Evolutionary conservation across 2,888 invertebrate species (phyloP), one percentile per base, ranked within the genome.

Genomic region (Nesidiocoris tenuis): DNA sequence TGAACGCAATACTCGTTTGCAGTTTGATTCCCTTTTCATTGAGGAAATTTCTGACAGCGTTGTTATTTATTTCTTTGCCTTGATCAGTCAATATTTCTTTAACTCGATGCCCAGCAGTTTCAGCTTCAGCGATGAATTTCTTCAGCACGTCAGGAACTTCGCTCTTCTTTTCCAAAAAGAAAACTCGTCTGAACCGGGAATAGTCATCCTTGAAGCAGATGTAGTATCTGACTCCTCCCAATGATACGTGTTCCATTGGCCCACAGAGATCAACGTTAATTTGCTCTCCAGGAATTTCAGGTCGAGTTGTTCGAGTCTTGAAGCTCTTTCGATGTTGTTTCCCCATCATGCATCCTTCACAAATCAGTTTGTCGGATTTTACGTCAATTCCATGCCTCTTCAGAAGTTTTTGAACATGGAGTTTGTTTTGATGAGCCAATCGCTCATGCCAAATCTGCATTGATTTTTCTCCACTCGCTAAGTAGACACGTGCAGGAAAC

Each of bases 401-500:
- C 3, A 64, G 2, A n/a, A 64, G 9, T 18, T 3, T 2, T n/a
- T 22, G 22, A 1, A 64, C 64, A 64, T 64, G 64, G 2, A 64
- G 18, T n/a, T n/a, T n/a, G n/a, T n/a, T n/a, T n/a, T n/a, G n/a
- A n/a, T n/a, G n/a, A n/a, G n/a, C n/a, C n/a, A 64, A 22, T 7
- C 64, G 3, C 17, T 64, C 24, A 64, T 64, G 64, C 64, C 64
- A 64, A 16, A 64, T 9, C 64, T 64, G 64, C 12, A 64, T 5
- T 1, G 64, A 16, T 22, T 23, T 25, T 17, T 22, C 22, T n/a
- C 24, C 22, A 5, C 16, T 24, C 7, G 17, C 23, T 3, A 24
- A 16, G 3, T 12, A 17, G n/a, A 64, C 64, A 18, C 25, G 24
- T 16, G 24, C 64, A 2, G 64, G 1, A 16, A 7, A 24, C 3